Evolutionary conservation across 2,797 vertebrate species (phyloP), one percentile per base, ranked within the genome.

Genomic region (Oreochromis grahami): DNA sequence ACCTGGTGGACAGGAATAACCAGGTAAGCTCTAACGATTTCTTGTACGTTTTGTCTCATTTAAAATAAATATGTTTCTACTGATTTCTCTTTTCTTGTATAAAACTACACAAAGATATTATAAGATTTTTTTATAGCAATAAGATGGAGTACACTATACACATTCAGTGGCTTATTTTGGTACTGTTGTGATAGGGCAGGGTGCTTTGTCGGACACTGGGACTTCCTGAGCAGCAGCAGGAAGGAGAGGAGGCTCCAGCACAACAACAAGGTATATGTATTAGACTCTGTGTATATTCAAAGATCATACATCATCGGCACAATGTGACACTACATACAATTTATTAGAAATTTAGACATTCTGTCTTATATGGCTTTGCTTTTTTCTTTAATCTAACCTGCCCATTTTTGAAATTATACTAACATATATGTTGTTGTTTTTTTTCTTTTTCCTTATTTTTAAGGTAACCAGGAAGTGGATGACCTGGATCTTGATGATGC

Each of bases 201-300:
- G 80, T 99, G 84, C 96, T 99, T 84, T 96, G 97, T 88, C 96
- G 97, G 76, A 93, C 97, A 29, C 96, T 98, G 92, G 97, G 98
- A 68, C 95, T 98, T 89, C 88, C 94, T 74, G 97, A 97, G 88
- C 94, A 92, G 52, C 89, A 92, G 79, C 48, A 82, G 55, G 85
- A 84, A 26, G 56, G 1, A 8, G 86, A 83, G 15, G 91, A 87
- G 48, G 85, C 34, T 38, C 68, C 77, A 21, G 63, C 81, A 86
- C 76, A 65, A 77, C 86, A 86, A 26, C 91, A 90, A 92, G 92
- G 95, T 95, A 85, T 15, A 48, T 26, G 50, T 5, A 72, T 34
- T 8, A 13, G 7, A 32, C 3, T 48, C 29, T 79, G 41, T 55
- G 12, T 58, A 29, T 9, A 65, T 55, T 6, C 13, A 34, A 76